Conservation (phyloP, 1,140 invertebrate species). For the Neodiprion virginianus region DNA sequence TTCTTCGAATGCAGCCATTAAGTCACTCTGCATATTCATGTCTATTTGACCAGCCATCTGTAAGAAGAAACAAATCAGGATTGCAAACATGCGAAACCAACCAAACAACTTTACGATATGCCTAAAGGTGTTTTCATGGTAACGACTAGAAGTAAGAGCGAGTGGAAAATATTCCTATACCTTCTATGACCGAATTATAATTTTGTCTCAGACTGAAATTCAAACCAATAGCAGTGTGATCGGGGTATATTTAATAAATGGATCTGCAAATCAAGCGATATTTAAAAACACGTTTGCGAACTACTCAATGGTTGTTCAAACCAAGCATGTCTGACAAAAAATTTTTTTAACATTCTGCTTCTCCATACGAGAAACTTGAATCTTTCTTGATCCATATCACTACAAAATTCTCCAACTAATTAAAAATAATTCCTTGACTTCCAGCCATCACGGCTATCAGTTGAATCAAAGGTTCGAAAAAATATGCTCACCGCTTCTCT, state of each 20-base stretch:
- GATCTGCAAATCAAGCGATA: neutral
- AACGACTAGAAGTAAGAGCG: neutral
- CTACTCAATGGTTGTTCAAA: constrained; percentile 3
- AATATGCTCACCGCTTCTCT: constrained; percentile 85
- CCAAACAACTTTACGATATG: constrained; percentile 19
- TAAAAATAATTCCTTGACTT: neutral
- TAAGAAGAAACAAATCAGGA: constrained; percentile 60
- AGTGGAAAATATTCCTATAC: constrained; percentile 2
- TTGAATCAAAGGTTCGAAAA: neutral
- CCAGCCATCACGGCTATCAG: neutral
- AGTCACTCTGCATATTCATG: constrained; percentile 97
- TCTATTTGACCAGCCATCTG: constrained; percentile 96
- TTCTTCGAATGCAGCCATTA: constrained; percentile 97
- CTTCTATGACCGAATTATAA: no score
- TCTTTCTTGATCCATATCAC: neutral
- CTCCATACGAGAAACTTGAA: neutral
- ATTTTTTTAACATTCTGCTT: neutral
- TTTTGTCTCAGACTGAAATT: no score
- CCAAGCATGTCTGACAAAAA: constrained; percentile 2
- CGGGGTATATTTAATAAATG: no score
- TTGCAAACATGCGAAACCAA: constrained; percentile 34
- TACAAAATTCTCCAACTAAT: constrained; percentile 6
- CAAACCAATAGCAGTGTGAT: no score
- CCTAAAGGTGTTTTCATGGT: constrained; percentile 4
- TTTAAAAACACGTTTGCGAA: constrained; percentile 13